Percentiles rank a stretch among this genome's conserved stretches.
Evolutionary conservation across 2,888 invertebrate species (phyloP).

Genomic region (Minunthozetes semirufus): DNA sequence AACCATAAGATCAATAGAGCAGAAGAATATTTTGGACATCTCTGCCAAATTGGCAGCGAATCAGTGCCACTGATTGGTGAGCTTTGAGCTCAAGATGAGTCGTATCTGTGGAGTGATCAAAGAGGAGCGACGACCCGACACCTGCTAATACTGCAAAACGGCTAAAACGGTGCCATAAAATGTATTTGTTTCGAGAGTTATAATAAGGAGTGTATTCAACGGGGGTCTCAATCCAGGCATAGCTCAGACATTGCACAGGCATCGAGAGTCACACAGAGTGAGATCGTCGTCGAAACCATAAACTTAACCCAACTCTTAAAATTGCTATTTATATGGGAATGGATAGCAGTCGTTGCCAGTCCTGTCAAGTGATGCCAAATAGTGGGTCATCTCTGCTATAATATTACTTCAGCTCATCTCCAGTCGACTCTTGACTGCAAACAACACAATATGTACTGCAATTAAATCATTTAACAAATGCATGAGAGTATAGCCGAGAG

Average conservation of each 20-base stretch:
- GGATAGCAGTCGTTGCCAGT: background rate
- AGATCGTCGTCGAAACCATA: slow-evolving; percentile 8
- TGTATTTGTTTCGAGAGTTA: slow-evolving; percentile 22
- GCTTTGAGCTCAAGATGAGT: slow-evolving; percentile 4
- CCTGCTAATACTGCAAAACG: slow-evolving; percentile 24
- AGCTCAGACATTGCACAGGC: background rate
- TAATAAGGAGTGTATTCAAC: slow-evolving; percentile 24
- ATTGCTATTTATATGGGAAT: slow-evolving; percentile 27
- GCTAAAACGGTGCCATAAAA: slow-evolving; percentile 28
- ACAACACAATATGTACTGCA: slow-evolving; percentile 15
- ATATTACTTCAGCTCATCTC: background rate
- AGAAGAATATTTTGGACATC: background rate
- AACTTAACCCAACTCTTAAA: slow-evolving; percentile 25
- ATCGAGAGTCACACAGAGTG: background rate
- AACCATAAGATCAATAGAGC: background rate
- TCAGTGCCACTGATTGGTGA: background rate
- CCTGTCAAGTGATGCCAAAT: background rate
- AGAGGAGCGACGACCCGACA: slow-evolving; percentile 23
- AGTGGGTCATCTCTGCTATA: slow-evolving; percentile 1
- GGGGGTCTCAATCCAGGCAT: background rate
- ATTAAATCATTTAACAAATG: slow-evolving; percentile 16
- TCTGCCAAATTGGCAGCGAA: background rate
- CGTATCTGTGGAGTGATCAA: slow-evolving; percentile 16
- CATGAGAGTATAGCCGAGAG: background rate
- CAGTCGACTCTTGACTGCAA: background rate